These are phyloP conservation scores for Heterodera schachtii DNA, from an alignment of 1,140 invertebrate genomes.

Conservation along the genomic window DNA sequence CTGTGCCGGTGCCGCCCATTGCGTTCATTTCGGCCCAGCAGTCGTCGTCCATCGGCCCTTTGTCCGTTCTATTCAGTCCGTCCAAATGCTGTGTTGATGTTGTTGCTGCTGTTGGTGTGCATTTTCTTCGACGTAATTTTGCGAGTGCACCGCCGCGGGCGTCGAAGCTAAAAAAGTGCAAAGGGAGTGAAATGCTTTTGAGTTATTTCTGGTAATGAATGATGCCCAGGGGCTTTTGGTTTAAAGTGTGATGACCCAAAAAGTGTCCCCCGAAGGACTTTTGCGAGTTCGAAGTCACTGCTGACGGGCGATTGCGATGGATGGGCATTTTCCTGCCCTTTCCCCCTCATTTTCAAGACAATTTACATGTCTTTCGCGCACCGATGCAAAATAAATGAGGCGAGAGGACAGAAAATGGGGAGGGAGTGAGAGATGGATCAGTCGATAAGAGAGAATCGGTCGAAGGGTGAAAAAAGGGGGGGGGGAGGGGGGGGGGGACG, in stretches of 20 bases:
- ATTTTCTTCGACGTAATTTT: neutral
- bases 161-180: neutral
- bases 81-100: neutral
- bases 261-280: neutral
- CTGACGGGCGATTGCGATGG: too few relatives aligned
- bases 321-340: neutral
- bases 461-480: too few relatives aligned
- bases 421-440: neutral
- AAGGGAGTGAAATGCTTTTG: neutral
- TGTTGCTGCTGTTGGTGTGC: neutral
- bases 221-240: neutral
- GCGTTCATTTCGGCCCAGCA: neutral
- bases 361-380: slow-evolving; percentile 4
- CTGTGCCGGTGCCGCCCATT: neutral
- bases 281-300: neutral
- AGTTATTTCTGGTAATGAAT: too few relatives aligned
- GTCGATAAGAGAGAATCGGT: neutral
- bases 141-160: neutral
- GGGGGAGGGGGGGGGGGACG: neutral
- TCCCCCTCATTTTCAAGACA: neutral
- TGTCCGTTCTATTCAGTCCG: neutral
- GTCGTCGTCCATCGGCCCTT: neutral
- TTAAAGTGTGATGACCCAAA: neutral
- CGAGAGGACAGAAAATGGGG: neutral
- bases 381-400: neutral